These are phyloP conservation scores for Rhysida immarginata DNA, from an alignment of 1,140 invertebrate species.

Conservation along the genomic window DNA sequence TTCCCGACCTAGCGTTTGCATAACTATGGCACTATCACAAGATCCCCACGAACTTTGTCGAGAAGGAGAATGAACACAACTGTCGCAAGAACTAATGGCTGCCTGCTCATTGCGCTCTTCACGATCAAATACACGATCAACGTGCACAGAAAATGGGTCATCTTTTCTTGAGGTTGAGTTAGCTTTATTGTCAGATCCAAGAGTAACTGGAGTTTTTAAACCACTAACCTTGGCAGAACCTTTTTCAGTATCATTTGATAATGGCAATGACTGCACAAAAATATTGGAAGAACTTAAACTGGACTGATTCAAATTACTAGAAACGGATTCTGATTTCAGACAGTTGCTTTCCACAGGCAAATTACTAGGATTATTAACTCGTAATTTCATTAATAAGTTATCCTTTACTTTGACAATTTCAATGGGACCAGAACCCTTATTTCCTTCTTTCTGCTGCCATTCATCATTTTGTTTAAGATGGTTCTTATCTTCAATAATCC, in stretches of 20 bases:
- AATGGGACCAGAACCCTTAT: slow-evolving; percentile 2
- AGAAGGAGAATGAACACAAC: slow-evolving; percentile 31
- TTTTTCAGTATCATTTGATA: background rate
- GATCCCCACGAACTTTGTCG: slow-evolving; percentile 66
- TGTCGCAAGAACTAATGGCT: background rate
- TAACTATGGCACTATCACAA: slow-evolving; percentile 34
- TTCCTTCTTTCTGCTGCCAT: background rate
- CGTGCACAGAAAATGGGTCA: slow-evolving; percentile 52
- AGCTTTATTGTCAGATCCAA: background rate
- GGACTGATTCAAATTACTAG: too few relatives aligned
- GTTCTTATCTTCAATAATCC: slow-evolving; percentile 40
- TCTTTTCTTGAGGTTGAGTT: slow-evolving; percentile 24
- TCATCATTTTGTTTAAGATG: background rate
- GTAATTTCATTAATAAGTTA: slow-evolving; percentile 1
- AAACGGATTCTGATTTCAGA: background rate
- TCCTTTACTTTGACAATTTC: slow-evolving; percentile 1
- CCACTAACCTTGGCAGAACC: background rate
- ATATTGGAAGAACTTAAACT: background rate
- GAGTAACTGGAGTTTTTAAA: background rate
- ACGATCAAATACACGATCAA: slow-evolving; percentile 52
- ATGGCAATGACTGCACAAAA: background rate
- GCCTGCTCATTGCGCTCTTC: slow-evolving; percentile 43
- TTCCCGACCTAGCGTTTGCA: slow-evolving; percentile 25
- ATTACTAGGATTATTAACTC: background rate
- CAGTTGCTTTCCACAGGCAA: background rate